Percentiles rank a stretch among this genome's conserved stretches.
phyloP scores from a whole-genome alignment of 1,140 invertebrate genomes.

The Trachymyrmex cornetzi region DNA sequence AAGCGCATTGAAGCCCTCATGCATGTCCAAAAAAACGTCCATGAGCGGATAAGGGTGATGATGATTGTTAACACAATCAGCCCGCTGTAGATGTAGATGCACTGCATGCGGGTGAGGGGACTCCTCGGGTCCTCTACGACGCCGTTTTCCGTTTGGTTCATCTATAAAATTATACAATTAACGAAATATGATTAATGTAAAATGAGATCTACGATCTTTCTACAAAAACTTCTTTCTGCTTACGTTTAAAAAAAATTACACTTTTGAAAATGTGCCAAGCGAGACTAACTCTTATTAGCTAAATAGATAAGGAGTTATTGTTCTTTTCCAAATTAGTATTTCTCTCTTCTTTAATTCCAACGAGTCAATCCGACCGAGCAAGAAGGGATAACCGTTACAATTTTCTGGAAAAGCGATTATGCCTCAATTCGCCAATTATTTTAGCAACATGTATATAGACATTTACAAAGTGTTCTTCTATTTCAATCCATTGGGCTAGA shows the following conservation, averaged over 20 bases:
- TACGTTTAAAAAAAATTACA: too few species aligned
- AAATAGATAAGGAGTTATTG: too few species aligned
- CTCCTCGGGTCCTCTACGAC: conserved; percentile 72
- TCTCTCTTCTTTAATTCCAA: too few species aligned
- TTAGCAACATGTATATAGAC: not conserved
- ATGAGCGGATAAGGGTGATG: conserved; percentile 89
- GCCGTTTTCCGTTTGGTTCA: not conserved
- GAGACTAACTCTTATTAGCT: too few species aligned
- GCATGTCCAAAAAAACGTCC: conserved; percentile 92
- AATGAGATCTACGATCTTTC: too few species aligned
- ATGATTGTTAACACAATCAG: conserved; percentile 88
- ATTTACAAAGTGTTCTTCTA: conserved; percentile 83
- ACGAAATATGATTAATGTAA: not conserved
- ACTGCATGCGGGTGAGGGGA: conserved; percentile 78
- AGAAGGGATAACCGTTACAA: too few species aligned
- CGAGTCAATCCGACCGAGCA: too few species aligned
- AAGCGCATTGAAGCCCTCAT: conserved; percentile 91
- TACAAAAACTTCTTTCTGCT: too few species aligned
- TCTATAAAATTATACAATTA: conserved; percentile 33
- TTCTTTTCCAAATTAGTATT: too few species aligned
- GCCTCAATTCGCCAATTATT: not conserved
- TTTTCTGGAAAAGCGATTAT: not conserved
- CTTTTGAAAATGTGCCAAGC: too few species aligned
- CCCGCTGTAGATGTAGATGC: conserved; percentile 88
- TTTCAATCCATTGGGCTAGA: conserved; percentile 90